Base-by-base conservation (phyloP, 1,140 invertebrate genomes). In the Maconellicoccus hirsutus region DNA sequence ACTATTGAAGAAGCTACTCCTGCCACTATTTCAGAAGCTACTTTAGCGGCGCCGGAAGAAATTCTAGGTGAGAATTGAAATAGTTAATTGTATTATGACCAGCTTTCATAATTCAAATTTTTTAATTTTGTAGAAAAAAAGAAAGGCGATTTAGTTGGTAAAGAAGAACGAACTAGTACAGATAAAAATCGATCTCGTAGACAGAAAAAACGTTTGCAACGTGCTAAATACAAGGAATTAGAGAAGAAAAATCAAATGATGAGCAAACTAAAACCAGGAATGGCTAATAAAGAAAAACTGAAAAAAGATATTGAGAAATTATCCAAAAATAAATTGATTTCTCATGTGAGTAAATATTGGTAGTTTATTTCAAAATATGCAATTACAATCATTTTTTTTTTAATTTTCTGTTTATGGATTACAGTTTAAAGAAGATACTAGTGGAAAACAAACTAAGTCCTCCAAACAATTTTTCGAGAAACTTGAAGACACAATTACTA, bases 1-100 rank as follows among this genome's bases (percentile, higher is more conserved):
- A 85, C 81, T 27, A 92, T 98, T 85, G 97, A 98, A 82, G 96
- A 98, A 82, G 92, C 96, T n/a, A 92, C 92, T 1, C 96, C 95
- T 29, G 83, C 92, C 1, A 86, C 87, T 23, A 86, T 89, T 0
- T 93, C 87, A 77, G 92, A 96, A 82, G 90, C 89, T 14, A 84
- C 87, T 0, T 79, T 97, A 21, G 80, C 98, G 59, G 96, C 97
- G 22, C 96, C 97, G 1, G 93, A 98, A 81, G 96, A 99, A 86
- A 82, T 98, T 16, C 86, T 89, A 81, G 82, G 88, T 87, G 82
- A 74, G 70, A 71, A 42, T 66, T 23, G 23, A 14, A 26, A 26
- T 63, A 1, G 59, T 12, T 59, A 6, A 71, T 61, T 14, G 12
- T 29, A 27, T 70, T n/a, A n/a, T n/a, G n/a, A n/a, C n/a, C n/a